Conservation (phyloP, 2,797 vertebrate species). For the Myotis planiceps region DNA sequence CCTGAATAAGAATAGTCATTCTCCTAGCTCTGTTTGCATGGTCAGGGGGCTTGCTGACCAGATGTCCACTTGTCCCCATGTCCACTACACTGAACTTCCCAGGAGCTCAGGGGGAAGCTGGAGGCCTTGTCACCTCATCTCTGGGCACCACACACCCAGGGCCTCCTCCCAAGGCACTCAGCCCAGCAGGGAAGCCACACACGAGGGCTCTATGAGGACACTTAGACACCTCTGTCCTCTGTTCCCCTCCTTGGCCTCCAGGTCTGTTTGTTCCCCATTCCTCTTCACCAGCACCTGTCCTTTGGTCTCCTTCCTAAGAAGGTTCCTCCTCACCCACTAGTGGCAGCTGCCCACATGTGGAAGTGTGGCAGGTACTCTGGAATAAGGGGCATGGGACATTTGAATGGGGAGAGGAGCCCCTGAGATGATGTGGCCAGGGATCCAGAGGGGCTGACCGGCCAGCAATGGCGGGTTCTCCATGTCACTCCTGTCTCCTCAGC, state of each 20-base stretch:
- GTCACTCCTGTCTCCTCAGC: neutral
- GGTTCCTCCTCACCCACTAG: too few relatives aligned
- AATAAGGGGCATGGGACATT: neutral
- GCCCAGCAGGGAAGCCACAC: neutral
- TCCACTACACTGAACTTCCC: neutral
- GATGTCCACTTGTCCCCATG: rapidly evolving
- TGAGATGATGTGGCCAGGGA: neutral
- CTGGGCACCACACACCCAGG: neutral
- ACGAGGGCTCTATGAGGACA: neutral
- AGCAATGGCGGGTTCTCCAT: rapidly evolving
- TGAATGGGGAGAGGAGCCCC: neutral
- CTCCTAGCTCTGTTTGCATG: neutral
- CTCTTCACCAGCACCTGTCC: neutral
- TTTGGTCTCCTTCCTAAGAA: neutral
- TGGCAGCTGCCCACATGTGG: neutral
- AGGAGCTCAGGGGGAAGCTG: neutral
- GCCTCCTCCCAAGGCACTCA: neutral
- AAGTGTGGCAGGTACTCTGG: neutral
- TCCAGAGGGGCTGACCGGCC: rapidly evolving
- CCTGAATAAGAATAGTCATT: neutral
- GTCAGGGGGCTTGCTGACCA: neutral
- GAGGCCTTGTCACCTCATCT: neutral
- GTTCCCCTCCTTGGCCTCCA: neutral
- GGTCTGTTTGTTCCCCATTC: neutral
- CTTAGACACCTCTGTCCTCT: neutral